These are phyloP conservation scores for Thera britannica DNA, from an alignment of 2,888 invertebrate species.

Conservation along the genomic window DNA sequence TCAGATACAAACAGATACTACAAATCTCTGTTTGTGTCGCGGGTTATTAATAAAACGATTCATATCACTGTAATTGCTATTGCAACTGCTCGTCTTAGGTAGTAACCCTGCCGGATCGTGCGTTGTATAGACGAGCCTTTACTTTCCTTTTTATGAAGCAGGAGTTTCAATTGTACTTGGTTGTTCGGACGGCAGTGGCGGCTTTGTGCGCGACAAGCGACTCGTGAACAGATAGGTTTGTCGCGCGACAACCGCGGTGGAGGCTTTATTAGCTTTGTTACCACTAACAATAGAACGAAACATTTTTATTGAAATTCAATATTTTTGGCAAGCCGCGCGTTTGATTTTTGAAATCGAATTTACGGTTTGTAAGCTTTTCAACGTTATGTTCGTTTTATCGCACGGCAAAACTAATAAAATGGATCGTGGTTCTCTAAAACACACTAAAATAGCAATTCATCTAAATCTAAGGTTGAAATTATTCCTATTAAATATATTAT, in stretches of 20 bases:
- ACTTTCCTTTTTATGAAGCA: constrained; percentile 20
- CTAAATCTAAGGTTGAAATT: too few relatives aligned
- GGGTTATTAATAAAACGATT: too few relatives aligned
- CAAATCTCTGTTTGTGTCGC: too few relatives aligned
- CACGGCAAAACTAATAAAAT: too few relatives aligned
- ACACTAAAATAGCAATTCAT: too few relatives aligned
- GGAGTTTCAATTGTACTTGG: constrained; percentile 28
- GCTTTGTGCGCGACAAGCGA: constrained; percentile 29
- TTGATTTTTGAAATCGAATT: constrained; percentile 4
- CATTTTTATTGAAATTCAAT: constrained; percentile 25
- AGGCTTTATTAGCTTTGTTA: constrained; percentile 34
- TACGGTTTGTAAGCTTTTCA: neutral
- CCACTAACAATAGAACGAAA: constrained; percentile 22
- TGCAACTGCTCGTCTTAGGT: too few relatives aligned
- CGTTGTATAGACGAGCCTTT: constrained; percentile 2
- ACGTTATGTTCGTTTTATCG: neutral
- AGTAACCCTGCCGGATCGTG: too few relatives aligned
- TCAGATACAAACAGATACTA: too few relatives aligned
- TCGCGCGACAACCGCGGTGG: constrained; percentile 26
- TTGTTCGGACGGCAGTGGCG: constrained; percentile 1
- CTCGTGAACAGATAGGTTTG: constrained; percentile 34
- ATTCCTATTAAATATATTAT: too few relatives aligned
- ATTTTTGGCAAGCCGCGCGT: constrained; percentile 11
- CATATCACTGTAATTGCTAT: too few relatives aligned
- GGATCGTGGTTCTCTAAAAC: too few relatives aligned